Evolutionary conservation across 2,888 invertebrate species (phyloP).

Genomic region (Sesia bembeciformis): DNA sequence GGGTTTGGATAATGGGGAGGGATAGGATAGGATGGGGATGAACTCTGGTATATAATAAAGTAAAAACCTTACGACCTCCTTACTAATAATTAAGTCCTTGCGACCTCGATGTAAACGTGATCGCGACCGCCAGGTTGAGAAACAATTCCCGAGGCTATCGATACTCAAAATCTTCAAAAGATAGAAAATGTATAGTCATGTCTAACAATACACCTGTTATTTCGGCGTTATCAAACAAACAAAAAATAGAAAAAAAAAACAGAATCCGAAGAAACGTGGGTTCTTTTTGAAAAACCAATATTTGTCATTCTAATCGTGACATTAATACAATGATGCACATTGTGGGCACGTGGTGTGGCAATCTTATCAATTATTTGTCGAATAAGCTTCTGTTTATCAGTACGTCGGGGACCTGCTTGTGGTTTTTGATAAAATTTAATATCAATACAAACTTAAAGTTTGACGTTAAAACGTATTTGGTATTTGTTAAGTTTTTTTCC

Average conservation of each 20-base stretch:
- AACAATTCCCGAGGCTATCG: not conserved
- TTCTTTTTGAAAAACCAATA: slow-evolving; percentile 22
- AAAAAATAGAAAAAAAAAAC: not conserved
- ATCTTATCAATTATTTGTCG: slow-evolving; percentile 36
- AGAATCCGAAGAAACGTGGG: not conserved
- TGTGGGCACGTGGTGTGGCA: slow-evolving; percentile 18
- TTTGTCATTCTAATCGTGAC: slow-evolving; percentile 43
- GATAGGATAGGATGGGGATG: too few relatives aligned
- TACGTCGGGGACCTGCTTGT: too few relatives aligned
- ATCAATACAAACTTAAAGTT: not conserved
- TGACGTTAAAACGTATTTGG: too few relatives aligned
- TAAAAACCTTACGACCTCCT: too few relatives aligned
- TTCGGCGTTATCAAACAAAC: not conserved
- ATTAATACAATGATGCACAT: slow-evolving; percentile 20
- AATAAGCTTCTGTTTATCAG: slow-evolving; percentile 16
- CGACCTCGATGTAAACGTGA: too few relatives aligned
- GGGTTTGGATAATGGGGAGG: too few relatives aligned
- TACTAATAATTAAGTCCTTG: too few relatives aligned
- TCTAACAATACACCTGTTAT: not conserved
- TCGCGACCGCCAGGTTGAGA: too few relatives aligned
- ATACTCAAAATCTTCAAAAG: not conserved
- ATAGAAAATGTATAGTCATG: slow-evolving; percentile 16
- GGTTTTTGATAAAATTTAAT: not conserved
- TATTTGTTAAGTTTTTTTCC: too few relatives aligned
- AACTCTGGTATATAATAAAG: too few relatives aligned